Conservation (phyloP, 2,888 invertebrate genomes). For the Micropterix aruncella region DNA sequence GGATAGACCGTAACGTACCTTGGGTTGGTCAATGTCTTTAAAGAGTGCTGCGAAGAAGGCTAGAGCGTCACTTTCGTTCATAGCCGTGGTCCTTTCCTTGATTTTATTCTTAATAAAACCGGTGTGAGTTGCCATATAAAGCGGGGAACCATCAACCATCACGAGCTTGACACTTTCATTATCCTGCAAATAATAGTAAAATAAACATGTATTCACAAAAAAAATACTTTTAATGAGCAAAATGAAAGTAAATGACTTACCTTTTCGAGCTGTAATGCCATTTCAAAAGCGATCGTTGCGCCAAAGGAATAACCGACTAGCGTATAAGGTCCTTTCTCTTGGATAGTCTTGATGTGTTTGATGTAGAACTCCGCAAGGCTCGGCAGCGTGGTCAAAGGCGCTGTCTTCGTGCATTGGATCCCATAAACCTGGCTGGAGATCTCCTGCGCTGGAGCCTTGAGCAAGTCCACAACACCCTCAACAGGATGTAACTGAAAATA, state of each 20-base stretch:
- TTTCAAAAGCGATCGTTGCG: slow-evolving; percentile 88
- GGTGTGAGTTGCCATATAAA: slow-evolving; percentile 65
- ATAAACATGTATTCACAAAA: not conserved
- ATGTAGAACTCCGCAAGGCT: slow-evolving; percentile 63
- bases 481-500: slow-evolving; percentile 57
- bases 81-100: slow-evolving; percentile 35
- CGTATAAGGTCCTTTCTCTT: slow-evolving; percentile 72
- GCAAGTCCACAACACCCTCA: slow-evolving; percentile 66
- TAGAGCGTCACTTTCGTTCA: slow-evolving; percentile 58
- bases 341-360: slow-evolving; percentile 56
- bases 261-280: slow-evolving; percentile 72
- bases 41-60: slow-evolving; percentile 74
- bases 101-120: slow-evolving; percentile 47
- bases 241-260: slow-evolving; percentile 16
- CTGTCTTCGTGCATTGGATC: slow-evolving; percentile 72
- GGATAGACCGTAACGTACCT: too few species aligned
- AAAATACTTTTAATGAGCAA: not conserved
- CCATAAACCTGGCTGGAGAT: slow-evolving; percentile 71
- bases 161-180: slow-evolving; percentile 48
- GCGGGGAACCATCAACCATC: slow-evolving; percentile 84
- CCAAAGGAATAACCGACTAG: slow-evolving; percentile 95
- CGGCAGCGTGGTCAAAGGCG: slow-evolving; percentile 57
- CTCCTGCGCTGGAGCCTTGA: slow-evolving; percentile 56
- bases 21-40: slow-evolving; percentile 57
- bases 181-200: slow-evolving; percentile 14